Conservation (phyloP, 2,113 vertebrate genomes). For the Cacatua alba region DNA sequence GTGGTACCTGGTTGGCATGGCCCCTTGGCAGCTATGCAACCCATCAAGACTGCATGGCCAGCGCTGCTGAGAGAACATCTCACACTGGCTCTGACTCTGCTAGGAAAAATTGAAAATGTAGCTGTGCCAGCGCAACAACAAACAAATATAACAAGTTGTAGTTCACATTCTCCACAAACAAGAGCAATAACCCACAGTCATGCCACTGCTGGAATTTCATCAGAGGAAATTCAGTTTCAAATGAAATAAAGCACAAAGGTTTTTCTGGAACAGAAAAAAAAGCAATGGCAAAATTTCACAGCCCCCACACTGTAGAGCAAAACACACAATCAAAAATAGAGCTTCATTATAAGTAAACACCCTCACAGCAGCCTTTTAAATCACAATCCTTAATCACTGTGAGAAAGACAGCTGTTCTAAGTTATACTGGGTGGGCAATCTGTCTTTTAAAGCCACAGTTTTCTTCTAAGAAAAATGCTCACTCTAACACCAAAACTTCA, state of each 20-base stretch:
- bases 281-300: constrained; percentile 4
- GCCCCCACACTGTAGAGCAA: background rate
- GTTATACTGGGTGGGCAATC: background rate
- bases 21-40: background rate
- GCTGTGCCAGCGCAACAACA: background rate
- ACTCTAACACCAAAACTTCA: background rate
- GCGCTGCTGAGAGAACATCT: background rate
- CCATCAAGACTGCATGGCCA: fast-evolving
- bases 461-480: background rate
- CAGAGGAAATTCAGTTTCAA: constrained; percentile 9
- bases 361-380: background rate
- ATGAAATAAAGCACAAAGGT: constrained; percentile 10
- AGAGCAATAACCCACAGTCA: background rate
- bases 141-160: background rate
- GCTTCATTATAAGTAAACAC: background rate
- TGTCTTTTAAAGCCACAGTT: background rate
- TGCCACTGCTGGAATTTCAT: background rate
- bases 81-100: background rate
- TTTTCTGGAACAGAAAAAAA: background rate
- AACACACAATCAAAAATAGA: background rate
- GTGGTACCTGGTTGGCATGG: background rate
- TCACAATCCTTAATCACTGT: background rate
- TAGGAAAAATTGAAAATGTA: background rate
- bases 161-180: background rate
- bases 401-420: constrained; percentile 13